Evolutionary conservation across 2,113 vertebrate species (phyloP).

Genomic region (Pseudorasbora parva): DNA sequence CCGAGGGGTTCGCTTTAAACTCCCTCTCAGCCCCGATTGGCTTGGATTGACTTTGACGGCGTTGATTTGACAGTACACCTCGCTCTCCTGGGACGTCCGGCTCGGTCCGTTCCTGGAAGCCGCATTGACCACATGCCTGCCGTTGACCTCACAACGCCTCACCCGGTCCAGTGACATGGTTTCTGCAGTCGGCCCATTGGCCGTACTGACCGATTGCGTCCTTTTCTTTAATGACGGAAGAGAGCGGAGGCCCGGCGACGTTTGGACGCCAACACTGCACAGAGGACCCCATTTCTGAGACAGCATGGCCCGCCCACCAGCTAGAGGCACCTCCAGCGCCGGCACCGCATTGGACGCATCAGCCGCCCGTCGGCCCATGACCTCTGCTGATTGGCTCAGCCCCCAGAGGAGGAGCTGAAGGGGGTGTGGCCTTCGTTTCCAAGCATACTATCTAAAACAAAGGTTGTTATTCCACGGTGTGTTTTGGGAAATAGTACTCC

Average conservation of each 20-base stretch:
- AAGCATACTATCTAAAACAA: conserved; percentile 58
- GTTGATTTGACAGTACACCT: conserved; percentile 75
- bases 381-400: conserved; percentile 71
- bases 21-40: conserved; percentile 54
- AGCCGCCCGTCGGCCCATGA: conserved; percentile 79
- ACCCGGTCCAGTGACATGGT: conserved; percentile 57
- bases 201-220: conserved; percentile 50
- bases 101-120: conserved; percentile 59
- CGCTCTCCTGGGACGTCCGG: conserved; percentile 71
- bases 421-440: conserved; percentile 53
- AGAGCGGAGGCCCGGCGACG: conserved; percentile 76
- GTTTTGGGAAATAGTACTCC: conserved; percentile 3
- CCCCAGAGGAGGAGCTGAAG: conserved; percentile 75
- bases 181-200: conserved; percentile 50
- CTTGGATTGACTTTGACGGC: conserved; percentile 62
- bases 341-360: conserved; percentile 78
- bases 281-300: conserved; percentile 75
- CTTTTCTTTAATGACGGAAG: conserved; percentile 71
- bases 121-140: conserved; percentile 63
- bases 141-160: conserved; percentile 24
- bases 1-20: conserved; percentile 67
- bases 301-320: conserved; percentile 65
- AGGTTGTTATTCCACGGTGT: conserved; percentile 18
- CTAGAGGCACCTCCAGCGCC: conserved; percentile 75
- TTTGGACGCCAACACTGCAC: conserved; percentile 80